A percentile compares a stretch with the other conserved stretches of the same genome.
phyloP scores from a whole-genome alignment of 2,113 vertebrate genomes.

The Chionis minor region DNA sequence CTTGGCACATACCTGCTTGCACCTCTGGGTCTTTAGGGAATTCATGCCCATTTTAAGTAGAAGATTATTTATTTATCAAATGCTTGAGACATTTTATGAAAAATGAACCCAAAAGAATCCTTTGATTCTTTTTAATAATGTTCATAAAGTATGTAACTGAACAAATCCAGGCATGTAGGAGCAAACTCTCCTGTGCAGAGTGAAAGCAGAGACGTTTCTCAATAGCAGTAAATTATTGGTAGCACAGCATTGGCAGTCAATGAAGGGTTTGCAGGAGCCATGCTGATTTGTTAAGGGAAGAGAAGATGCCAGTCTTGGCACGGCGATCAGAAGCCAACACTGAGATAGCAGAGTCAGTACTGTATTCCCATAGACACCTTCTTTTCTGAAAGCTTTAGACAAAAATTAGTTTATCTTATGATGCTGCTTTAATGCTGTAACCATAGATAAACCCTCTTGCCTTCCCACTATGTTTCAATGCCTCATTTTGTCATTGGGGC shows the following conservation, averaged over 20 bases:
- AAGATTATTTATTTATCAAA: conserved; percentile 68
- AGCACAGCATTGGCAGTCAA: conserved; percentile 39
- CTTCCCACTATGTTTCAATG: conserved; percentile 44
- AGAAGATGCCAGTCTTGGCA: conserved; percentile 37
- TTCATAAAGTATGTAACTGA: conserved; percentile 33
- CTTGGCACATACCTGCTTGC: conserved; percentile 61
- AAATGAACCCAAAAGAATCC: conserved; percentile 66
- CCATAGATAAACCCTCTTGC: conserved; percentile 47
- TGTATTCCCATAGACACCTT: neutral
- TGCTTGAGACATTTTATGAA: conserved; percentile 62
- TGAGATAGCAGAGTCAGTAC: neutral
- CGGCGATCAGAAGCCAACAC: neutral
- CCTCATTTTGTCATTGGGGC: conserved; percentile 56
- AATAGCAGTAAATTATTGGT: conserved; percentile 41
- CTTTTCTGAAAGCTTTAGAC: neutral
- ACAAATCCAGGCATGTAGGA: conserved; percentile 61
- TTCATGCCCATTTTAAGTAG: conserved; percentile 38
- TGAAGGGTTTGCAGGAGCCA: conserved; percentile 30
- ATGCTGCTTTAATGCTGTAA: conserved; percentile 31
- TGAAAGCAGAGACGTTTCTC: conserved; percentile 13
- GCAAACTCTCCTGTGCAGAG: neutral
- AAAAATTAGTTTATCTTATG: conserved; percentile 55
- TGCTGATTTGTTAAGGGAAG: conserved; percentile 21
- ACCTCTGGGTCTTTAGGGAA: conserved; percentile 64
- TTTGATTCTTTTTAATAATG: conserved; percentile 53